Base-by-base conservation (phyloP, 2,888 invertebrate species). In the Thumatha senex region DNA sequence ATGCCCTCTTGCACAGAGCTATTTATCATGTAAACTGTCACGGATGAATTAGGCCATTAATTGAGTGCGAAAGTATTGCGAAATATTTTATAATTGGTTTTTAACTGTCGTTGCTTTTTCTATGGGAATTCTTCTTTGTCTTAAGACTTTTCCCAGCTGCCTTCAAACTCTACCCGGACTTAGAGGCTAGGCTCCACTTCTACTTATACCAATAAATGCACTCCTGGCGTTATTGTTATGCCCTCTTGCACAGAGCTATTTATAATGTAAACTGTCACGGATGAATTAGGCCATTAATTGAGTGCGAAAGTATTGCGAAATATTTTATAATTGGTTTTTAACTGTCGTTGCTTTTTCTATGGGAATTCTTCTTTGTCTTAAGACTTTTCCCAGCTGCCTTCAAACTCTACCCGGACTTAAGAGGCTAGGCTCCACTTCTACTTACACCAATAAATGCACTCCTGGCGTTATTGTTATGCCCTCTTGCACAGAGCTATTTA, bases 201-300 rank as follows among this genome's bases (percentile, higher is more conserved):
- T n/a, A 40, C 12, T 40, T 29, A 40, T n/a, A 40, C 24, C 29
- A 40, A 30, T 43, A 41, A 48, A 48, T 61, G 38, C 38, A 39
- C 38, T 47, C 42, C 45, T 13, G 24, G 8, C 12, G 0, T 12
- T 40, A 29, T 40, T 29, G 29, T 29, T 40, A 30, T 40, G 10
- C 29, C 24, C 40, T 29, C 29, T 29, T 40, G 15, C 39, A 39
- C 36, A 36, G 5, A 14, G 13, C 14, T 14, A 36, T 36, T 36
- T 14, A 36, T 36, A 12, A 13, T 7, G 13, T 13, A 9, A 5
- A 36, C 10, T 36, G 36, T 36, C 36, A 36, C 9, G 36, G 13
- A 14, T 36, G 36, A 36, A 36, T 36, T 36, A 36, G 9, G 9
- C 13, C 5, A 9, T 14, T 36, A 36, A 36, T 14, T 3, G 14